These are phyloP conservation scores for Panthera leo DNA, from an alignment of 2,113 vertebrate species.

Conservation along the genomic window DNA sequence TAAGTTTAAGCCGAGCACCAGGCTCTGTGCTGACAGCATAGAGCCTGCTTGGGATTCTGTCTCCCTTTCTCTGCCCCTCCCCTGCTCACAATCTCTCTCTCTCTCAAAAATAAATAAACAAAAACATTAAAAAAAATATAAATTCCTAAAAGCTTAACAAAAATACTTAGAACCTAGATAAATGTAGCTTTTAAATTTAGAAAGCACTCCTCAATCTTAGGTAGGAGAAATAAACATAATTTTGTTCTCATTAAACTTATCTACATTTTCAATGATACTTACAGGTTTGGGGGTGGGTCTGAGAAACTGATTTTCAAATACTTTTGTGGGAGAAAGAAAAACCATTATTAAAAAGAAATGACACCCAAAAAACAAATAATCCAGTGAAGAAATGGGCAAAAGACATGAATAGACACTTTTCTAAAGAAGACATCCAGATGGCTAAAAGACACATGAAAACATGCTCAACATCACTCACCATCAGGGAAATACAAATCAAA, in stretches of 20 bases:
- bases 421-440: too few relatives aligned
- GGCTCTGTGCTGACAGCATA: too few relatives aligned
- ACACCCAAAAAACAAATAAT: too few relatives aligned
- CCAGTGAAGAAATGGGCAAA: too few relatives aligned
- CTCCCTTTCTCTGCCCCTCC: background rate
- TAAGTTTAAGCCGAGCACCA: too few relatives aligned
- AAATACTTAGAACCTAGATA: background rate
- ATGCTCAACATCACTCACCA: too few relatives aligned
- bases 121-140: background rate
- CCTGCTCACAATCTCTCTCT: background rate
- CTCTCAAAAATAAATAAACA: background rate
- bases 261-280: background rate
- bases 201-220: background rate
- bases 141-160: background rate
- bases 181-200: background rate
- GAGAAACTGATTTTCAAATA: conserved; percentile 22
- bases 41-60: background rate
- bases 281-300: background rate
- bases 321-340: background rate
- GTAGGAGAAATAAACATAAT: conserved; percentile 1
- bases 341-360: background rate
- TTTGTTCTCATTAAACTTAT: conserved; percentile 9
- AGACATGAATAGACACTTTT: too few relatives aligned
- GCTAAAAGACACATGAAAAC: too few relatives aligned
- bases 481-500: too few relatives aligned